These are phyloP conservation scores for Heterocephalus glaber DNA, from an alignment of 2,113 vertebrate genomes.

Conservation along the genomic window DNA sequence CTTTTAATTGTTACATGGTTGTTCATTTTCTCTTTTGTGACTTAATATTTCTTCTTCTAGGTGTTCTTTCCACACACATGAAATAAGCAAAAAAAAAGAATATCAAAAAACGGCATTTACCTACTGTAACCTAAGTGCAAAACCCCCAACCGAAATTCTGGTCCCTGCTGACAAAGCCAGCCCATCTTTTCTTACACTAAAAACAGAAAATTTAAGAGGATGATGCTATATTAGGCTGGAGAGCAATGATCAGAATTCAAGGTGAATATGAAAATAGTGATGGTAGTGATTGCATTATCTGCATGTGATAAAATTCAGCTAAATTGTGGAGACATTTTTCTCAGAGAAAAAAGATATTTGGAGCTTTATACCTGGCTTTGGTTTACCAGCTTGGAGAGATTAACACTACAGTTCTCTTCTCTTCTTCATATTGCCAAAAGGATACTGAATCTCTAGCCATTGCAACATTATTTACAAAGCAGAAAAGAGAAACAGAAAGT, in stretches of 20 bases:
- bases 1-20: accelerated
- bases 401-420: not conserved
- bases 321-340: not conserved
- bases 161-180: not conserved
- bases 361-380: not conserved
- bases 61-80: not conserved
- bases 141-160: not conserved
- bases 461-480: not conserved
- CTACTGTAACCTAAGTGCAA: not conserved
- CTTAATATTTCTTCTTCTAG: not conserved
- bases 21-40: not conserved
- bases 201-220: not conserved
- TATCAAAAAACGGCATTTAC: not conserved
- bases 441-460: not conserved
- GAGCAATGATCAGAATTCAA: not conserved
- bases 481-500: not conserved
- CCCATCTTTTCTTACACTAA: not conserved
- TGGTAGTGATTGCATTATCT: not conserved
- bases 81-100: not conserved
- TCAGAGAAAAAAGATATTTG: not conserved
- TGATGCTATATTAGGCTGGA: not conserved
- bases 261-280: not conserved
- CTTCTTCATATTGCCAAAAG: not conserved
- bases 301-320: not conserved
- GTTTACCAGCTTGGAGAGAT: not conserved